Conservation (phyloP, 2,113 vertebrate species). For the Anarrhichthys ocellatus region DNA sequence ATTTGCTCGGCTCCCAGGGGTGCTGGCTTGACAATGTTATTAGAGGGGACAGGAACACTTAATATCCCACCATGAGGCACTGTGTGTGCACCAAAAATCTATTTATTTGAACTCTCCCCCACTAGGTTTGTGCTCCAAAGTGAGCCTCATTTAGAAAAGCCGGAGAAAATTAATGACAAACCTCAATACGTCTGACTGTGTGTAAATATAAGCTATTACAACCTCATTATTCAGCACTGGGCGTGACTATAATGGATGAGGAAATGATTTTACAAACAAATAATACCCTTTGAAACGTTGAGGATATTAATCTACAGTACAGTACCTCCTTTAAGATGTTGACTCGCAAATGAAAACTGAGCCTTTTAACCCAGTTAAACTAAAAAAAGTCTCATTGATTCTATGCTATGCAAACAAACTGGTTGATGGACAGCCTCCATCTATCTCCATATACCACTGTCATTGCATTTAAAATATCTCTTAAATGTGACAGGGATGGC, state of each 20-base stretch:
- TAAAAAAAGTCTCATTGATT: not conserved
- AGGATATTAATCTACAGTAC: slow-evolving; percentile 33
- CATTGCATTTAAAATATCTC: not conserved
- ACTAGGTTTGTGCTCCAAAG: slow-evolving; percentile 62
- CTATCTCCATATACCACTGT: not conserved
- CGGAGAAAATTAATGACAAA: slow-evolving; percentile 65
- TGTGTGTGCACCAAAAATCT: slow-evolving; percentile 49
- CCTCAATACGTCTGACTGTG: slow-evolving; percentile 60
- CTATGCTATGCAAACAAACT: not conserved
- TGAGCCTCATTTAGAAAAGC: slow-evolving; percentile 64
- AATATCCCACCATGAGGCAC: slow-evolving; percentile 68
- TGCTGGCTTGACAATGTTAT: slow-evolving; percentile 73
- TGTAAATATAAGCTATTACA: slow-evolving; percentile 61
- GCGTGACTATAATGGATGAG: slow-evolving; percentile 48
- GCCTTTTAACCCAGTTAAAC: not conserved
- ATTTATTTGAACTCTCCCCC: slow-evolving; percentile 77
- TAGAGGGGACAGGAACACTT: slow-evolving; percentile 77
- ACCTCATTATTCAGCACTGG: slow-evolving; percentile 37
- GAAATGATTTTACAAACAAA: slow-evolving; percentile 57
- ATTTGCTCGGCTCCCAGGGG: slow-evolving; percentile 69
- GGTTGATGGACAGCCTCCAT: not conserved
- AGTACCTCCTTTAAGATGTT: not conserved
- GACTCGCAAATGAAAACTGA: slow-evolving; percentile 18
- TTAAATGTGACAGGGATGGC: not conserved
- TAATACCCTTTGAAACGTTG: slow-evolving; percentile 17